phyloP scores from a whole-genome alignment of 2,797 vertebrate genomes.

The Discoglossus pictus region DNA sequence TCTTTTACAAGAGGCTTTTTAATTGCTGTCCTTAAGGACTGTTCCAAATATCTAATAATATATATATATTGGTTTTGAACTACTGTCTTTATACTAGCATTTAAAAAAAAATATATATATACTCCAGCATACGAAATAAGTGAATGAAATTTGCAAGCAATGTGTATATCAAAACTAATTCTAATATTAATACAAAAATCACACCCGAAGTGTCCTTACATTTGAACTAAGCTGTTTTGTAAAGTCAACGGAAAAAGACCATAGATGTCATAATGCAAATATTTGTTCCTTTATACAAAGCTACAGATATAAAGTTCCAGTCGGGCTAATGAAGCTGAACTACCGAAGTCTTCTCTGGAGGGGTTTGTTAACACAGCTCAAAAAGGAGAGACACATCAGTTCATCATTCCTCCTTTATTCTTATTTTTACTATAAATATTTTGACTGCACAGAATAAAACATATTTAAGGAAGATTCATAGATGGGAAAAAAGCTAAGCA shows the following conservation, averaged over 20 bases:
- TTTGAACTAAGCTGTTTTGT: conserved; percentile 12
- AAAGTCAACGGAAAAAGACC: conserved; percentile 26
- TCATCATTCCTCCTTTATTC: not conserved
- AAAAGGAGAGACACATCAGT: conserved; percentile 13
- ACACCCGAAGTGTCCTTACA: no score
- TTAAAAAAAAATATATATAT: no score
- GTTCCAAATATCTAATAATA: no score
- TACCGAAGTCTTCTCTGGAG: conserved; percentile 11
- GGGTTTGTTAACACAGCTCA: conserved; percentile 39
- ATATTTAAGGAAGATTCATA: not conserved
- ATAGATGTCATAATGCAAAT: conserved; percentile 33
- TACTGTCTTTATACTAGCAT: no score
- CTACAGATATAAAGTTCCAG: conserved; percentile 34
- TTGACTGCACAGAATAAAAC: not conserved
- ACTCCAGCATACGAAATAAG: no score
- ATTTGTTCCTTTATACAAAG: conserved; percentile 31
- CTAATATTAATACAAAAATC: no score
- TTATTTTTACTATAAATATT: not conserved
- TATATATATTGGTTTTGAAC: no score
- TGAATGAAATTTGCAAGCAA: no score
- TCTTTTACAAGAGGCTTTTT: no score
- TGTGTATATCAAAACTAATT: no score
- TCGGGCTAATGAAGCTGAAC: conserved; percentile 17
- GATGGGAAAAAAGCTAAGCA: no score
- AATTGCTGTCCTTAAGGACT: no score